Evolutionary conservation across 2,113 vertebrate genomes (phyloP).

Genomic region (Anolis carolinensis): DNA sequence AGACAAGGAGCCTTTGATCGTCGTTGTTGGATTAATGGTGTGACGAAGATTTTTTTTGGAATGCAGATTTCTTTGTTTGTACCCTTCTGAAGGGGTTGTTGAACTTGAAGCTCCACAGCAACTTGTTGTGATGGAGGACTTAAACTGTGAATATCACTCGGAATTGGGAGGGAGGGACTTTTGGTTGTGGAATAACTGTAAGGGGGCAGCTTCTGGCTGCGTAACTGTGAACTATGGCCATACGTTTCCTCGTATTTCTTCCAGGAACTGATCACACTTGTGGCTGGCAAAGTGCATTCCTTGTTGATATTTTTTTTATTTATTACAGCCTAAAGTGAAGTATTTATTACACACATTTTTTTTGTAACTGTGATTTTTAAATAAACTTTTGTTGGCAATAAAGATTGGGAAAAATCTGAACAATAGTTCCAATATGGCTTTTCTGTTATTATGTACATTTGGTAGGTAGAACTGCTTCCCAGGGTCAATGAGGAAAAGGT

Average conservation of each 20-base stretch:
- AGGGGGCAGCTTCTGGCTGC: conserved; percentile 76
- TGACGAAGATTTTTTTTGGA: conserved; percentile 60
- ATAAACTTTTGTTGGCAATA: conserved; percentile 80
- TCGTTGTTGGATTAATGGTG: conserved; percentile 64
- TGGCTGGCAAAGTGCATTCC: conserved; percentile 87
- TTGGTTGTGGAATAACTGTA: conserved; percentile 76
- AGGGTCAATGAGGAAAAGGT: not conserved
- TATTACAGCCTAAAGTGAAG: conserved; percentile 93
- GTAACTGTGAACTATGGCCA: conserved; percentile 85
- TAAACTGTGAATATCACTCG: conserved; percentile 80
- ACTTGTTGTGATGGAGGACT: conserved; percentile 77
- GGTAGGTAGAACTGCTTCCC: not conserved
- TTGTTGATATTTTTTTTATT: conserved; percentile 89
- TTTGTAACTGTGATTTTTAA: conserved; percentile 75
- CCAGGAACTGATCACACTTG: conserved; percentile 76
- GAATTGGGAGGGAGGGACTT: conserved; percentile 67
- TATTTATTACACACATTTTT: conserved; percentile 90
- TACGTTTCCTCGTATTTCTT: conserved; percentile 67
- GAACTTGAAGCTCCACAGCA: conserved; percentile 71
- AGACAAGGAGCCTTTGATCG: conserved; percentile 68
- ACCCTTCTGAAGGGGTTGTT: conserved; percentile 62
- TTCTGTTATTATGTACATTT: not conserved
- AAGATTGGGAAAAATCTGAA: conserved; percentile 70
- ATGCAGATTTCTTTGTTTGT: conserved; percentile 59
- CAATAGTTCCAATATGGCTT: not conserved